phyloP scores from a whole-genome alignment of 2,113 vertebrate species.

The Marmota monax region DNA sequence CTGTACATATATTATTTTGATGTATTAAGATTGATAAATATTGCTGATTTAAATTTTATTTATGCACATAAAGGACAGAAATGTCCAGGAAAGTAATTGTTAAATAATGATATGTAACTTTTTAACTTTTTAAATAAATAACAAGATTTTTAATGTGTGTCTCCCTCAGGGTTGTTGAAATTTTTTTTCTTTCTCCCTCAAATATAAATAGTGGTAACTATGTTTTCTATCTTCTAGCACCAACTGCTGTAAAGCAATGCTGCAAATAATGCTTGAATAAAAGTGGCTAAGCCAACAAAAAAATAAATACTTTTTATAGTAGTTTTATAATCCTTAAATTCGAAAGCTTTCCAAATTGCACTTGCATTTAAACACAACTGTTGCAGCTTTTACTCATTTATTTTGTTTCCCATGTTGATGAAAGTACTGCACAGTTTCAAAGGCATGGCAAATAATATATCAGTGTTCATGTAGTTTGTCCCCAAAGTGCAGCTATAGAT shows the following conservation, averaged over 20 bases:
- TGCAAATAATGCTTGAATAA: constrained; percentile 81
- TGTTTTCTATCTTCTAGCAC: constrained; percentile 79
- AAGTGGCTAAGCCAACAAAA: constrained; percentile 76
- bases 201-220: constrained; percentile 79
- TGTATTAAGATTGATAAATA: constrained; percentile 90
- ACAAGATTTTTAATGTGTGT: constrained; percentile 86
- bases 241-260: constrained; percentile 85
- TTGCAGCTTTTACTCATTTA: constrained; percentile 85
- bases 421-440: constrained; percentile 81
- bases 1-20: constrained; percentile 88
- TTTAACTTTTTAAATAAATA: constrained; percentile 87
- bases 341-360: constrained; percentile 81
- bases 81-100: constrained; percentile 86
- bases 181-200: constrained; percentile 70
- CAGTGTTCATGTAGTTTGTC: constrained; percentile 71
- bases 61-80: constrained; percentile 89
- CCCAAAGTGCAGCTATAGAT: constrained; percentile 61
- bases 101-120: constrained; percentile 88
- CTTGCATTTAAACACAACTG: constrained; percentile 76
- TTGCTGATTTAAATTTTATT: constrained; percentile 90
- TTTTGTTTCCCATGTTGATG: constrained; percentile 80
- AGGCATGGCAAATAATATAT: constrained; percentile 76
- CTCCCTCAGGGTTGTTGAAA: constrained; percentile 91
- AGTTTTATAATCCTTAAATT: constrained; percentile 69
- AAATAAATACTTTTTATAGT: constrained; percentile 74